These are phyloP conservation scores for Pavo muticus DNA, from an alignment of 2,113 vertebrate genomes.

Conservation along the genomic window DNA sequence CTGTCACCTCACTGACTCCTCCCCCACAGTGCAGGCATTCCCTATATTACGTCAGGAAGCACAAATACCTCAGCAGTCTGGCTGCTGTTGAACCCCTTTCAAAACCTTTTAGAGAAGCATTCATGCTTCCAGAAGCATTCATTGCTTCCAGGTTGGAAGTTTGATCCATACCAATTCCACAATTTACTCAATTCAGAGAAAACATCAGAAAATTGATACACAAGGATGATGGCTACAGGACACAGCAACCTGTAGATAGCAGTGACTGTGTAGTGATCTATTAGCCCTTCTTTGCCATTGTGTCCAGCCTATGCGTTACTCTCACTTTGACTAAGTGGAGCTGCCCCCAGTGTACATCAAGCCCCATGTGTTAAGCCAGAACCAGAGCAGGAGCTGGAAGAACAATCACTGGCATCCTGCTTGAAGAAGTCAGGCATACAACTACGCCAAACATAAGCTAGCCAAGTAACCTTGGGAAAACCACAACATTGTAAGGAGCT, in stretches of 20 bases:
- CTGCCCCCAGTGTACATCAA: accelerated
- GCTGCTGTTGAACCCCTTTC: not conserved
- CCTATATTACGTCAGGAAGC: accelerated
- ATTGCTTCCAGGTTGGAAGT: not conserved
- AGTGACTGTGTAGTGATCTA: not conserved
- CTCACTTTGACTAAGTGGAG: accelerated
- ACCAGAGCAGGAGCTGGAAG: not conserved
- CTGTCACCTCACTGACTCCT: not conserved
- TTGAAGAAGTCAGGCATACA: not conserved
- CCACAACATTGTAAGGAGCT: not conserved
- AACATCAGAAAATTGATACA: not conserved
- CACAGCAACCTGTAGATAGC: not conserved
- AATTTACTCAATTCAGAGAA: not conserved
- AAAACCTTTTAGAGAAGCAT: not conserved
- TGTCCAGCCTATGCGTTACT: not conserved
- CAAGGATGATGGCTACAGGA: not conserved
- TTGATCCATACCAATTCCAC: not conserved
- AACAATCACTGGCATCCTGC: not conserved
- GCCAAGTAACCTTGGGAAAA: not conserved
- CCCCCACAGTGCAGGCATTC: accelerated
- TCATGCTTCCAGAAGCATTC: no score
- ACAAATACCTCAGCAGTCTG: not conserved
- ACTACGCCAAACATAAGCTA: not conserved
- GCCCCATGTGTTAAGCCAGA: not conserved
- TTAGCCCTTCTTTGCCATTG: not conserved